phyloP scores from a whole-genome alignment of 2,113 vertebrate genomes.

The Zosterops pallidus region DNA sequence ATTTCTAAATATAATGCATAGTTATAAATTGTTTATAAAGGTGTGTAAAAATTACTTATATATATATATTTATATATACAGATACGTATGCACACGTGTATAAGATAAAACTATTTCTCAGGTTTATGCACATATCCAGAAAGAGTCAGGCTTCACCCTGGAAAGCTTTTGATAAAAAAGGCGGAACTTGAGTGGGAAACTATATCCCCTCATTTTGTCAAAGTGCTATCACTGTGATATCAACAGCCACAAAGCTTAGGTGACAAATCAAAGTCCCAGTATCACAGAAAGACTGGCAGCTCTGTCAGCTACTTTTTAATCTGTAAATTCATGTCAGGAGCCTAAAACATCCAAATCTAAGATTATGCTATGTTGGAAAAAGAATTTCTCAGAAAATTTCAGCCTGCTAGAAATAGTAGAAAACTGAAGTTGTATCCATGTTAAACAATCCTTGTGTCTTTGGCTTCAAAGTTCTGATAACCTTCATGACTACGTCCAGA shows the following conservation, averaged over 20 bases:
- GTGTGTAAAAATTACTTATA: background rate
- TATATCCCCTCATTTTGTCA: background rate
- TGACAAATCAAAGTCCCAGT: background rate
- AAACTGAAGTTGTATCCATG: background rate
- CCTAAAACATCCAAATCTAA: background rate
- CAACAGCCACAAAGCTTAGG: background rate
- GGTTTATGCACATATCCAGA: background rate
- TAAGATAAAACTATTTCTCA: background rate
- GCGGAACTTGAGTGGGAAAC: background rate
- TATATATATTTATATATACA: rapidly evolving
- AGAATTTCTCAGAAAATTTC: background rate
- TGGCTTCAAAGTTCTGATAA: background rate
- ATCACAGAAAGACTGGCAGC: background rate
- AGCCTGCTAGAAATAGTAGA: background rate
- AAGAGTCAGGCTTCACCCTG: background rate
- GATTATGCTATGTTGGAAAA: background rate
- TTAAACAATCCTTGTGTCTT: background rate
- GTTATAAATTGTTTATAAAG: background rate
- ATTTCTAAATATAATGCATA: background rate
- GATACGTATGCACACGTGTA: rapidly evolving
- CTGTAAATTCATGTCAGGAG: background rate
- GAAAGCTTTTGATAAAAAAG: background rate
- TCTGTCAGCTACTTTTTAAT: background rate
- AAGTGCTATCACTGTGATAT: background rate
- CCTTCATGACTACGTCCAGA: background rate